phyloP scores from a whole-genome alignment of 2,797 vertebrate species.

The Hypotaenidia okinawae region DNA sequence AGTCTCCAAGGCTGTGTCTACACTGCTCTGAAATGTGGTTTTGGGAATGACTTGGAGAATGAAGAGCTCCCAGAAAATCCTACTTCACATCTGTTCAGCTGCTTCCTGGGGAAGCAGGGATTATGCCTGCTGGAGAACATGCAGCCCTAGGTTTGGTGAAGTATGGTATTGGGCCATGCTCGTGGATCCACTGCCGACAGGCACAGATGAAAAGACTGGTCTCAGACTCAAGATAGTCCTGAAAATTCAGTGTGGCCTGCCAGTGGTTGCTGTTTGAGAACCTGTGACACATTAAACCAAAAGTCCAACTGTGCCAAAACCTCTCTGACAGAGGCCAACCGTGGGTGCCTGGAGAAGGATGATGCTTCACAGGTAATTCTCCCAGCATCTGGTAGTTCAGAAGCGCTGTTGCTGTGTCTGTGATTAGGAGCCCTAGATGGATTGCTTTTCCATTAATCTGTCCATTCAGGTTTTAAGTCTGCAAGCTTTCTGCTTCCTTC shows the following conservation, averaged over 20 bases:
- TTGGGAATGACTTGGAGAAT: background rate
- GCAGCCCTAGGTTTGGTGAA: background rate
- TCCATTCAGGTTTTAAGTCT: background rate
- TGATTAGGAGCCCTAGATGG: background rate
- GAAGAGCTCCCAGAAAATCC: background rate
- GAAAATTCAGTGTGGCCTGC: background rate
- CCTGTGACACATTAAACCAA: background rate
- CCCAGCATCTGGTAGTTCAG: background rate
- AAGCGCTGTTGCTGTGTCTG: background rate
- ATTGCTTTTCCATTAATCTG: conserved; percentile 17
- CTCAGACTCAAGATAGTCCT: background rate
- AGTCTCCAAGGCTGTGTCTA: background rate
- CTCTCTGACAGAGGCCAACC: background rate
- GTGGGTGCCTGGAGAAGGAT: background rate
- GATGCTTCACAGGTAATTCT: background rate
- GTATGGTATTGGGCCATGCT: background rate
- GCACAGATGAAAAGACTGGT: background rate
- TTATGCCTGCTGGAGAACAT: background rate
- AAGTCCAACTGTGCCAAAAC: background rate
- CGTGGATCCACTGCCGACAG: background rate
- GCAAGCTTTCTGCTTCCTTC: background rate
- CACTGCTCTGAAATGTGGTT: background rate
- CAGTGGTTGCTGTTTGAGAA: background rate
- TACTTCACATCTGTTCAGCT: background rate
- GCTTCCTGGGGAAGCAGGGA: background rate